phyloP scores from a whole-genome alignment of 2,797 vertebrate species.

The Enoplosus armatus region DNA sequence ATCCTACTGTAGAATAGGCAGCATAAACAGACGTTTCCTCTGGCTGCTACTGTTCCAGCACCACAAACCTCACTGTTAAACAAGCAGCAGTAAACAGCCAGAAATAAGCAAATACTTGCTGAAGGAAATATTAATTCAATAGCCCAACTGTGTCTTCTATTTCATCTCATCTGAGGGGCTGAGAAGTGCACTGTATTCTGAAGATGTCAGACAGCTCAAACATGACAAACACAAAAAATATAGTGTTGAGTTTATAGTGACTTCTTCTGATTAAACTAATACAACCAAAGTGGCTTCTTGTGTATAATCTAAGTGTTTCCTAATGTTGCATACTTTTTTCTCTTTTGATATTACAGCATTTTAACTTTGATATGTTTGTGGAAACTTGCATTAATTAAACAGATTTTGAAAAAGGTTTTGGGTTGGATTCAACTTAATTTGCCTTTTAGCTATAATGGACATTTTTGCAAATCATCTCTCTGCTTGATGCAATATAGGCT shows the following conservation, averaged over 20 bases:
- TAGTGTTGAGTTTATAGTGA: neutral
- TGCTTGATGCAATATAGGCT: conserved; percentile 43
- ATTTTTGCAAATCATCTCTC: conserved; percentile 56
- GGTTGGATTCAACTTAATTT: conserved; percentile 27
- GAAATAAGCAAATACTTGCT: neutral
- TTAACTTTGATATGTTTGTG: neutral
- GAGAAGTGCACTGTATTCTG: neutral
- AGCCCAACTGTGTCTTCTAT: neutral
- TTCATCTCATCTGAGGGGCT: neutral
- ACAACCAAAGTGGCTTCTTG: neutral
- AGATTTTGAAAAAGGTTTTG: neutral
- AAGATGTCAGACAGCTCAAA: neutral
- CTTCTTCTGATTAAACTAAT: neutral
- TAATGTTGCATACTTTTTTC: neutral
- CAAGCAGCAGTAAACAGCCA: conserved; percentile 39
- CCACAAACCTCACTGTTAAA: conserved; percentile 19
- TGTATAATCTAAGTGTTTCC: neutral
- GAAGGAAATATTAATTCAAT: neutral
- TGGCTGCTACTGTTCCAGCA: conserved; percentile 35
- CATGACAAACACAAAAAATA: neutral
- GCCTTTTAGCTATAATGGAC: conserved; percentile 3
- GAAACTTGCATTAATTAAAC: conserved; percentile 24
- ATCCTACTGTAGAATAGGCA: conserved; percentile 67
- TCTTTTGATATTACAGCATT: neutral
- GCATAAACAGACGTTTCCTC: conserved; percentile 86